Percentiles rank a stretch among this genome's conserved stretches.
Evolutionary conservation across 2,797 vertebrate species (phyloP).

Genomic region (Pseudochirops cupreus): DNA sequence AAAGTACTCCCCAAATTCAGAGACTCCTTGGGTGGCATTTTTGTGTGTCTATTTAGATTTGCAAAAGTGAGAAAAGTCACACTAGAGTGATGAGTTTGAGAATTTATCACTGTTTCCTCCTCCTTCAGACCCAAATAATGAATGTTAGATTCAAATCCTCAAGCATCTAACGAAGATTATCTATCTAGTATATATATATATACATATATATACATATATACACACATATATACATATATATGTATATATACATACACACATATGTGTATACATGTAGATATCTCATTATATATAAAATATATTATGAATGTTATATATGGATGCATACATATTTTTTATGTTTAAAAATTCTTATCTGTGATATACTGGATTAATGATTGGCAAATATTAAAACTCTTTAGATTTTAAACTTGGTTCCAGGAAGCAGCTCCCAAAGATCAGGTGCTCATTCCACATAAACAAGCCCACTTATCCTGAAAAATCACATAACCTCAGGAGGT

Average conservation of each 20-base stretch:
- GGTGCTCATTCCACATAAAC: constrained; percentile 48
- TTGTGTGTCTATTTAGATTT: constrained; percentile 37
- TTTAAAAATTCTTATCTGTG: background rate
- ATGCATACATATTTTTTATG: background rate
- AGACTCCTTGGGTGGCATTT: constrained; percentile 30
- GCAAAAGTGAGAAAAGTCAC: constrained; percentile 26
- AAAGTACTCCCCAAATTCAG: constrained; percentile 34
- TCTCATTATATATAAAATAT: background rate
- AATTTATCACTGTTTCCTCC: background rate
- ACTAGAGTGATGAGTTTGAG: background rate
- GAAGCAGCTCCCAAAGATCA: constrained; percentile 37
- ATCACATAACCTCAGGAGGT: constrained; percentile 15
- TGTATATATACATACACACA: too few species aligned
- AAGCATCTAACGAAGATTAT: background rate
- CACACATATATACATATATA: background rate
- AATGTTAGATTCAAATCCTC: too few species aligned
- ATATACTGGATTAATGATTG: constrained; percentile 53
- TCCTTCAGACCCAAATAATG: too few species aligned
- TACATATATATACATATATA: too few species aligned
- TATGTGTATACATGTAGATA: too few species aligned
- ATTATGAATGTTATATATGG: background rate
- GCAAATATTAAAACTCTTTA: constrained; percentile 47
- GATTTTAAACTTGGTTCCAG: constrained; percentile 58
- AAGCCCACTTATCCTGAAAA: constrained; percentile 42
- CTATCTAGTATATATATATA: too few species aligned